Evolutionary conservation across 92 coral and sea anemone genomes (phyloP).

Genomic region (Muricea muricata): DNA sequence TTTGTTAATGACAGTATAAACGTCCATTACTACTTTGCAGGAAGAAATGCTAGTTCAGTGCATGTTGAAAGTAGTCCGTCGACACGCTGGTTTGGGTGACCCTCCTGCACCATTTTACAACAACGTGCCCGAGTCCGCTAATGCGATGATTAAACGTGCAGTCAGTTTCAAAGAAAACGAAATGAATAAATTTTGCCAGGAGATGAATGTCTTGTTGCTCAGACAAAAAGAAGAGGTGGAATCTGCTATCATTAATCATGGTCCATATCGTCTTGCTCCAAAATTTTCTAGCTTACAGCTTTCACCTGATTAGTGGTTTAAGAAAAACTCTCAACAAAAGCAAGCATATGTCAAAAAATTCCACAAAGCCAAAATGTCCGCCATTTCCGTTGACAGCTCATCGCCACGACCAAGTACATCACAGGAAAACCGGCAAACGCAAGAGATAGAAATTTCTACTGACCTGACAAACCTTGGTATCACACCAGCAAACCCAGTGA

Average conservation of each 20-base stretch:
- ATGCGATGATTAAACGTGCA: slow-evolving; percentile 31
- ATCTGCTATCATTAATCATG: slow-evolving; percentile 64
- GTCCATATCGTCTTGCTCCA: slow-evolving; percentile 54
- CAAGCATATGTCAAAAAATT: slow-evolving; percentile 37
- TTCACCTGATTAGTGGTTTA: slow-evolving; percentile 51
- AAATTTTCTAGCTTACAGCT: slow-evolving; percentile 35
- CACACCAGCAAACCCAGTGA: too few relatives aligned
- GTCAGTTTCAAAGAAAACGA: slow-evolving; percentile 40
- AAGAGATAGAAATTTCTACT: background rate
- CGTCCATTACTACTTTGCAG: background rate
- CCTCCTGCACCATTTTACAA: background rate
- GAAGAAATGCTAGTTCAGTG: background rate
- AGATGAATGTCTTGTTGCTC: slow-evolving; percentile 56
- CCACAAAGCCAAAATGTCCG: slow-evolving; percentile 6
- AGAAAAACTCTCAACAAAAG: background rate
- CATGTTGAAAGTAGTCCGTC: background rate
- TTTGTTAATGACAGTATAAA: too few relatives aligned
- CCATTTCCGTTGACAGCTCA: background rate
- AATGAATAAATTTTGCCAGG: slow-evolving; percentile 58
- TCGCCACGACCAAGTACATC: background rate
- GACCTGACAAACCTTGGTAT: too few relatives aligned
- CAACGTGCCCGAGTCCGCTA: slow-evolving; percentile 42
- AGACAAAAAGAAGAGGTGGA: slow-evolving; percentile 60
- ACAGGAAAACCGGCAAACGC: background rate
- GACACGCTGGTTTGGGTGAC: slow-evolving; percentile 2